These are phyloP conservation scores for Drosophila tanythrix DNA, from an alignment of 2,888 invertebrate species.

Conservation along the genomic window DNA sequence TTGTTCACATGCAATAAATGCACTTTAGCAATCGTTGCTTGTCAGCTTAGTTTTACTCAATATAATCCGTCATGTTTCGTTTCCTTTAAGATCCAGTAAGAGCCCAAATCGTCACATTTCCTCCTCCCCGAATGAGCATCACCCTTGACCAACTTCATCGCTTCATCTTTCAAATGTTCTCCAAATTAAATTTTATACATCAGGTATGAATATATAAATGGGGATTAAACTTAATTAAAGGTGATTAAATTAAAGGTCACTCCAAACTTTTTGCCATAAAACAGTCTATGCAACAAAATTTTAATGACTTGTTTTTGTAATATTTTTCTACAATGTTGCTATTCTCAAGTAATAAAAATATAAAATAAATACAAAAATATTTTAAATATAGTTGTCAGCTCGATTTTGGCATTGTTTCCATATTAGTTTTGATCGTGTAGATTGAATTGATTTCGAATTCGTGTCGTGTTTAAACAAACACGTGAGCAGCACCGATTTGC, in stretches of 20 bases:
- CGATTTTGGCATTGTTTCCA: neutral
- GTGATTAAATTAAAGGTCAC: neutral
- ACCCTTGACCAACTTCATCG: too few relatives aligned
- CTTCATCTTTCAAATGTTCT: neutral
- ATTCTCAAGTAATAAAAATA: neutral
- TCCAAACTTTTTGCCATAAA: neutral
- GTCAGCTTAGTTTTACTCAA: neutral
- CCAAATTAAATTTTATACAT: neutral
- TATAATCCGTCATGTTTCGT: neutral
- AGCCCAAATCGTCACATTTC: neutral
- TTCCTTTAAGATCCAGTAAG: neutral
- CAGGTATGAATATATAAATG: neutral
- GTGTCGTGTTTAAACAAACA: slow-evolving; percentile 18
- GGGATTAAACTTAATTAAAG: neutral
- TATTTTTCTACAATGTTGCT: neutral
- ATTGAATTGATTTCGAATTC: slow-evolving; percentile 16
- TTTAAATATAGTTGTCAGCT: slow-evolving; percentile 3
- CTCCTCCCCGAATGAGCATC: neutral
- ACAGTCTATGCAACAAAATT: neutral
- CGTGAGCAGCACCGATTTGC: slow-evolving; percentile 23
- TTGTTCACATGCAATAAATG: neutral
- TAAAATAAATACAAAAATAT: neutral
- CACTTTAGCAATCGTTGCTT: neutral
- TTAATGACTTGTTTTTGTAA: neutral
- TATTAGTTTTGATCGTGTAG: neutral